Conservation (phyloP, 2,113 vertebrate genomes). For the Mirounga angustirostris region DNA sequence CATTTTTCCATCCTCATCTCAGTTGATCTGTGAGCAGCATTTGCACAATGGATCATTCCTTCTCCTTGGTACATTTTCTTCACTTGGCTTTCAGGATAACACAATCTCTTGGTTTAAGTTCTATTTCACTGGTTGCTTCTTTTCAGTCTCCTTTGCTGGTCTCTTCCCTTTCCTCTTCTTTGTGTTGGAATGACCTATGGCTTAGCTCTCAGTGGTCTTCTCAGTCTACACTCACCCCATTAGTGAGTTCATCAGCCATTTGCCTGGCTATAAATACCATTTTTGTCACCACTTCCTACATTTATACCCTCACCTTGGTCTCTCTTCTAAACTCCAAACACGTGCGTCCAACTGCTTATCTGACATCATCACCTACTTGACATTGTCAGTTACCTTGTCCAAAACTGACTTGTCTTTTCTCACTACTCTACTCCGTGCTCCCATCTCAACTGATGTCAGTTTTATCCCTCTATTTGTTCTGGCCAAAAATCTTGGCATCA, state of each 20-base stretch:
- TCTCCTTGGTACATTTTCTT: slow-evolving; percentile 49
- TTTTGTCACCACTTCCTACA: neutral
- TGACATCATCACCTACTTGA: neutral
- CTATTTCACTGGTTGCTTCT: neutral
- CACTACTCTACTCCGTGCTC: neutral
- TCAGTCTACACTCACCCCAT: neutral
- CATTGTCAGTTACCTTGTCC: slow-evolving; percentile 12
- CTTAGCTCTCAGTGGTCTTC: neutral
- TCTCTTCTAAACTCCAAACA: neutral
- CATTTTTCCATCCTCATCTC: neutral
- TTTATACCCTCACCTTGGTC: neutral
- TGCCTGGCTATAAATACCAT: neutral
- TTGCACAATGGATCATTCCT: neutral
- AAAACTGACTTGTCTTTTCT: slow-evolving; percentile 34
- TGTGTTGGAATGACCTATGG: neutral
- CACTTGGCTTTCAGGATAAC: neutral
- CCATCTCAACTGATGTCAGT: neutral
- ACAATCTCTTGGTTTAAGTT: neutral
- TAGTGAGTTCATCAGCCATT: neutral
- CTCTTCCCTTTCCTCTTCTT: neutral
- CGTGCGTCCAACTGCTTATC: neutral
- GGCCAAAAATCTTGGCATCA: neutral
- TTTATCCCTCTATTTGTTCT: neutral
- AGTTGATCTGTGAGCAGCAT: neutral
- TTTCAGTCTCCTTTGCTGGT: neutral